A percentile compares a stretch with the other conserved stretches of the same genome.
Conservation (phyloP, 2,113 vertebrate genomes). For the Mohoua ochrocephala region DNA sequence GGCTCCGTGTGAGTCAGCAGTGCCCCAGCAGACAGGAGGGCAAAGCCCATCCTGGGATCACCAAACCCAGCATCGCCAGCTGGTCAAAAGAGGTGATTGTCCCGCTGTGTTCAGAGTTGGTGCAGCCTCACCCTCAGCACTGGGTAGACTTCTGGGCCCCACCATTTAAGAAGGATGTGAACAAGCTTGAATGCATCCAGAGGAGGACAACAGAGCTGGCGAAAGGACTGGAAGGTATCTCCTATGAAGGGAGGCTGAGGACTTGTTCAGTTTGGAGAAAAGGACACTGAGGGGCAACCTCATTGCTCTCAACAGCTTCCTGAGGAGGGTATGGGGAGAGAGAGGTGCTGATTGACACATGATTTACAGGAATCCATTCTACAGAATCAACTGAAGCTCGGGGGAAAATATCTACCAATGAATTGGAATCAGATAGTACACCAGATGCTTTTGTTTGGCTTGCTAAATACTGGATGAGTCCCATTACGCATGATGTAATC, state of each 20-base stretch:
- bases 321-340: not conserved
- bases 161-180: not conserved
- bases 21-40: not conserved
- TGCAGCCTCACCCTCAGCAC: not conserved
- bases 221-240: not conserved
- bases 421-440: not conserved
- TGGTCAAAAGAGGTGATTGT: not conserved
- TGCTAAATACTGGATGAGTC: not conserved
- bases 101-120: fast-evolving
- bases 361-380: not conserved
- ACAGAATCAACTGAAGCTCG: not conserved
- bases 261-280: not conserved
- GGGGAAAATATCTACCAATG: not conserved
- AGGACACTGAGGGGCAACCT: not conserved
- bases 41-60: not conserved
- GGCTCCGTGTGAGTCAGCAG: not conserved
- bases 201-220: not conserved
- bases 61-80: not conserved
- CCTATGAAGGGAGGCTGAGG: not conserved
- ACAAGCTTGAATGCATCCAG: not conserved
- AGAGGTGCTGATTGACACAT: not conserved
- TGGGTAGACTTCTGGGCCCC: not conserved
- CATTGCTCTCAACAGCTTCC: not conserved
- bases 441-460: not conserved
- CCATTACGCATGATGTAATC: not conserved